Conservation (phyloP, 2,888 invertebrate genomes). For the Macaria notata region DNA sequence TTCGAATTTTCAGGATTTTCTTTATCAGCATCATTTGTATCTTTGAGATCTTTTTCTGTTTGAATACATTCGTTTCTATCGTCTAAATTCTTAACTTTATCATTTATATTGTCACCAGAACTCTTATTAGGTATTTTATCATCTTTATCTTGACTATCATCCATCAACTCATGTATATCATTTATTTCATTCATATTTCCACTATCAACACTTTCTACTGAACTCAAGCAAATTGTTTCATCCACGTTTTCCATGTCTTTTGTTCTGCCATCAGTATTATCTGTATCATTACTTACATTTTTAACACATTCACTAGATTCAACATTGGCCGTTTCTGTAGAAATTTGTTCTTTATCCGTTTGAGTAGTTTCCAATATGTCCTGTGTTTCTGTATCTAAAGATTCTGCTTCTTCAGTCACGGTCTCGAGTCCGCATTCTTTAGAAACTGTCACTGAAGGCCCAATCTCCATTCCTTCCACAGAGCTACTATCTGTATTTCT, state of each 20-base stretch:
- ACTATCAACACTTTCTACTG: not conserved
- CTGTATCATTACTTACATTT: not conserved
- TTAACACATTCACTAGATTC: constrained; percentile 1
- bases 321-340: constrained; percentile 9
- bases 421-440: constrained; percentile 6
- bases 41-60: constrained; percentile 6
- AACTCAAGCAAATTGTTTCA: not conserved
- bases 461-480: constrained; percentile 18
- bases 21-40: constrained; percentile 4
- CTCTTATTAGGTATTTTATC: too few species aligned
- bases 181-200: not conserved
- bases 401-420: not conserved
- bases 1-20: not conserved
- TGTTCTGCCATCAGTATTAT: not conserved
- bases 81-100: not conserved
- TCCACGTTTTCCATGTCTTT: not conserved
- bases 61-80: constrained; percentile 1
- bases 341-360: constrained; percentile 13
- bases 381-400: too few species aligned
- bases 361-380: not conserved
- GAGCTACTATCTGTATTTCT: constrained; percentile 22
- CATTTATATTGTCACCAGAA: too few species aligned
- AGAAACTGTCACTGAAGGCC: constrained; percentile 5
- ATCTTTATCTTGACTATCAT: too few species aligned
- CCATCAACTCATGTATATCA: not conserved